Conservation (phyloP, 2,888 invertebrate species). For the Patella caerulea region DNA sequence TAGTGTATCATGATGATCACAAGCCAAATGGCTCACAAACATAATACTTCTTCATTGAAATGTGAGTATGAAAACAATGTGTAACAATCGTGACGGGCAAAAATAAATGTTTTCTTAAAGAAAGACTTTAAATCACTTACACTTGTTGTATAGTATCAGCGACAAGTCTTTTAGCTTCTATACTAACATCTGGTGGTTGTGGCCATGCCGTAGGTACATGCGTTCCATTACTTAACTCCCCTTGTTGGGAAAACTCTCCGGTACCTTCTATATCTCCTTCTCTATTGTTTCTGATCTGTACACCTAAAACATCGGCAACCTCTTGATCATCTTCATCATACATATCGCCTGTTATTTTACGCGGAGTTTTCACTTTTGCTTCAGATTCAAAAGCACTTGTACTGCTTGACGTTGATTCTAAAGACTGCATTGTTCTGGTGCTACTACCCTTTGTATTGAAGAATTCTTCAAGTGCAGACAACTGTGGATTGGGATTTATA, state of each 20-base stretch:
- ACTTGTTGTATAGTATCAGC: constrained; percentile 32
- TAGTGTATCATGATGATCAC: no score
- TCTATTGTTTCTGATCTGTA: constrained; percentile 26
- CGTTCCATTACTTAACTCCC: constrained; percentile 40
- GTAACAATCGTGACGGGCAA: no score
- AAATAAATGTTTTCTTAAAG: no score
- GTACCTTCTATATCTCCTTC: constrained; percentile 35
- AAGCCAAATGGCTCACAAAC: no score
- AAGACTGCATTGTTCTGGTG: constrained; percentile 13
- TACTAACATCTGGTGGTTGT: constrained; percentile 58
- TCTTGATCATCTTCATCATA: constrained; percentile 64
- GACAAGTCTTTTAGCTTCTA: constrained; percentile 42
- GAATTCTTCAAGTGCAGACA: constrained; percentile 22
- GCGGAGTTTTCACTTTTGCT: constrained; percentile 31
- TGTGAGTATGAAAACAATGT: no score
- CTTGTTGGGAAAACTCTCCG: constrained; percentile 36
- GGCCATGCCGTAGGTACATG: constrained; percentile 58
- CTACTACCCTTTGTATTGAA: constrained; percentile 16
- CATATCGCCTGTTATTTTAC: neutral
- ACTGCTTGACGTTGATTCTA: constrained; percentile 42
- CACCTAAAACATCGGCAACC: constrained; percentile 54
- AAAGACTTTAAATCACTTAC: neutral
- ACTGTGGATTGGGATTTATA: neutral
- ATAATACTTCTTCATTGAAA: no score
- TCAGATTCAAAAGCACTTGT: constrained; percentile 48